Evolutionary conservation across 64 coral and sea anemone species (phyloP).

Genomic region (Astreopora myriophthalma): DNA sequence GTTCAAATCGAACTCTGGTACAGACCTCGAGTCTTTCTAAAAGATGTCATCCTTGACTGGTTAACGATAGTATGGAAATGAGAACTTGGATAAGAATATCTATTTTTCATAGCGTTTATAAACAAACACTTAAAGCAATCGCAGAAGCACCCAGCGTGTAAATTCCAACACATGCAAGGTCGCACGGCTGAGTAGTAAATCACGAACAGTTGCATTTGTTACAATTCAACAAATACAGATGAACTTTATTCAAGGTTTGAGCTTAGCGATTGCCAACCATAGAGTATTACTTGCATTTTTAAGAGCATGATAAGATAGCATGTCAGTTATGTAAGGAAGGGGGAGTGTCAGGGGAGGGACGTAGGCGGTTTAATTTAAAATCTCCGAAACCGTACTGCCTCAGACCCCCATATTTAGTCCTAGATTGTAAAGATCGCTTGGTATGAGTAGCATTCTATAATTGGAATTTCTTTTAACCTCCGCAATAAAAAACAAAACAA

Average conservation of each 20-base stretch:
- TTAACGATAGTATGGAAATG: background rate
- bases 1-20: no score
- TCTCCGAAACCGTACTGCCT: background rate
- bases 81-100: no score
- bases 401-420: background rate
- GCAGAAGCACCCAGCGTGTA: background rate
- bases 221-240: background rate
- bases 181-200: background rate
- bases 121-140: background rate
- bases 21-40: background rate
- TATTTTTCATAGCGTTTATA: background rate
- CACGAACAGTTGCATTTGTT: background rate
- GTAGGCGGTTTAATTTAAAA: background rate
- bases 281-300: no score
- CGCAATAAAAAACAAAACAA: no score
- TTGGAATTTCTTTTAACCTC: background rate
- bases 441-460: background rate
- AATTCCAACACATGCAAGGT: background rate
- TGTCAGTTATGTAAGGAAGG: background rate
- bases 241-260: background rate
- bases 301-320: no score
- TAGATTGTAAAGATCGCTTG: background rate
- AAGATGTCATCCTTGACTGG: background rate
- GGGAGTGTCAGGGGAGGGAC: background rate
- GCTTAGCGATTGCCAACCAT: background rate